These are phyloP conservation scores for Ceratosolen solmsi DNA, from an alignment of 1,140 invertebrate species.

Conservation along the genomic window DNA sequence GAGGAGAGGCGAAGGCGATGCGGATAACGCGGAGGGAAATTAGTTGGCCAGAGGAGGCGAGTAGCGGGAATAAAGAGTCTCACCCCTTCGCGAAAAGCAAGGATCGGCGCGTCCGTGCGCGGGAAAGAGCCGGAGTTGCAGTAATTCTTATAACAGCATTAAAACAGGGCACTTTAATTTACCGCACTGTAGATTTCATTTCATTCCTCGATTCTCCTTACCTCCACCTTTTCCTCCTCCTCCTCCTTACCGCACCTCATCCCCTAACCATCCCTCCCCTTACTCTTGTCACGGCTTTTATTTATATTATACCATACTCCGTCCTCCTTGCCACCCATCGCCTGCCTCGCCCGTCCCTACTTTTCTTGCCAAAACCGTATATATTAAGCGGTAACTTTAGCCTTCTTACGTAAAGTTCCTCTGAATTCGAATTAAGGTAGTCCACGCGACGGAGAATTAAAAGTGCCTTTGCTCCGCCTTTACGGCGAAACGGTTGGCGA, in stretches of 20 bases:
- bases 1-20: slow-evolving; percentile 36
- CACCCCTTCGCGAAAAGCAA: slow-evolving; percentile 24
- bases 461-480: slow-evolving; percentile 33
- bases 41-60: slow-evolving; percentile 58
- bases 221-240: slow-evolving; percentile 55
- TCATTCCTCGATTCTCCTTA: slow-evolving; percentile 66
- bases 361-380: slow-evolving; percentile 47
- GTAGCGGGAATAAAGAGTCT: slow-evolving; percentile 43
- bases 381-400: slow-evolving; percentile 59
- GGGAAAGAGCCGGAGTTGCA: slow-evolving; percentile 51
- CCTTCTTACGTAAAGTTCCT: slow-evolving; percentile 63
- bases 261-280: slow-evolving; percentile 52
- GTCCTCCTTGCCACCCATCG: background rate
- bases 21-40: slow-evolving; percentile 59
- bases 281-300: slow-evolving; percentile 57
- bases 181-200: slow-evolving; percentile 72
- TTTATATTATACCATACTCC: slow-evolving; percentile 62
- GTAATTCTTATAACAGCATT: slow-evolving; percentile 72
- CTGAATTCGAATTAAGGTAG: slow-evolving; percentile 62
- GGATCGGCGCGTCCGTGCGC: slow-evolving; percentile 28
- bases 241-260: slow-evolving; percentile 67
- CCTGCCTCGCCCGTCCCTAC: too few species aligned
- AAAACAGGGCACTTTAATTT: slow-evolving; percentile 72
- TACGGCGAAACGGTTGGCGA: too few species aligned
- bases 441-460: slow-evolving; percentile 49